Conservation (phyloP, 2,888 invertebrate genomes). For the Caenorhabditis sp. region DNA sequence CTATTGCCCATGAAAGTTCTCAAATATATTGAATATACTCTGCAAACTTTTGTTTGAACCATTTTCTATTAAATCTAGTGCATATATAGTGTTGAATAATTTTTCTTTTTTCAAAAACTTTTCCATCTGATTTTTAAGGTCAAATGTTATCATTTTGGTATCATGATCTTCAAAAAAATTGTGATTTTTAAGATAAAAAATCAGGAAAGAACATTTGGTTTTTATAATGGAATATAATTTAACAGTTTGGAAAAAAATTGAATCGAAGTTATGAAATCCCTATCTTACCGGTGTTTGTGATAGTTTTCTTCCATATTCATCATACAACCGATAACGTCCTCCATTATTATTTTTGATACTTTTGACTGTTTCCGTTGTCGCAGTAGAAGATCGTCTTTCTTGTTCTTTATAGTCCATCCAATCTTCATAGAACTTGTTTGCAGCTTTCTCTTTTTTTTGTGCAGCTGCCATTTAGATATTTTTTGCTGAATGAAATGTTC, state of each 20-base stretch:
- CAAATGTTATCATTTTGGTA: too few relatives aligned
- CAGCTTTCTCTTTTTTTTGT: not conserved
- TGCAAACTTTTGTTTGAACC: not conserved
- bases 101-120: not conserved
- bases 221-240: too few relatives aligned
- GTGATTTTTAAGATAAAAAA: too few relatives aligned
- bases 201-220: too few relatives aligned
- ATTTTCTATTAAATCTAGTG: not conserved
- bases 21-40: not conserved
- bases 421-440: conserved; percentile 22
- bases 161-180: too few relatives aligned
- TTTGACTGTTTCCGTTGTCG: conserved; percentile 36
- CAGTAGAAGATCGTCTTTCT: conserved; percentile 36
- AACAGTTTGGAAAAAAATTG: not conserved
- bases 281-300: conserved; percentile 39
- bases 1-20: not conserved
- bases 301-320: conserved; percentile 31
- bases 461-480: not conserved
- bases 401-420: conserved; percentile 44
- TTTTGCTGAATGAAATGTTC: not conserved
- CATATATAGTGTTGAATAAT: not conserved
- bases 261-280: not conserved
- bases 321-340: conserved; percentile 39
- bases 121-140: too few relatives aligned
- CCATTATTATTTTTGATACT: conserved; percentile 23